Evolutionary conservation across 2,113 vertebrate genomes (phyloP), one percentile per base, ranked within the genome.

Genomic region (Coreoperca whiteheadi): DNA sequence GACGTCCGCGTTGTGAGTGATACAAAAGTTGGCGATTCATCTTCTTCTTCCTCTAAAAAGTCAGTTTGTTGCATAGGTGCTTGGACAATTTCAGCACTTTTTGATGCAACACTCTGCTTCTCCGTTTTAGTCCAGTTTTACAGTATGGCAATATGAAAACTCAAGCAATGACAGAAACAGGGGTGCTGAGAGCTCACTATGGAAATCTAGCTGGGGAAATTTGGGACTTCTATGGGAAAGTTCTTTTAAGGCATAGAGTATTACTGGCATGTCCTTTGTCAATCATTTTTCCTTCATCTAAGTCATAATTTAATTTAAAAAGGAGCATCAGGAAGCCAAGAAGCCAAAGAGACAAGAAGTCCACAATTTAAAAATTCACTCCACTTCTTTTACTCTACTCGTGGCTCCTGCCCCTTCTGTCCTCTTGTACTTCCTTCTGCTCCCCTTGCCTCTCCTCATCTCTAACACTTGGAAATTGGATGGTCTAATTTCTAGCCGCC

Each of bases 381-480:
- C 18, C 57, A 61, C 51, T 84, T 32, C 32, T 37, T 82, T 72
- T 14, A 30, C 70, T 67, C 59, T 16, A 16, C 61, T 82, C 14
- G 8, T 51, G 39, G 21, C 64, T 81, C 67, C 39, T 68, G 70
- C 69, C 56, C 69, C 53, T 50, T 43, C 65, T 66, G 60, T 87
- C 72, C 76, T 87, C 57, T 39, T 39, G 30, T 72, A 75, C 66
- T 80, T 71, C 87, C 71, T 51, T 68, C 78, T 79, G 78, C 82
- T 81, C 77, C 66, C 30, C 46, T 48, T 76, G 50, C 87, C 79
- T 77, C 51, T 72, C 64, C 79, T 86, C 74, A 82, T 89, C 70
- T 87, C 70, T 25, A 76, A 63, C 65, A 85, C 82, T 82, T 81
- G 28, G 73, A 90, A 90, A 92, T 91, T 90, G 78, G 86, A 85